These are phyloP conservation scores for Onchidella celtica DNA, from an alignment of 2,888 invertebrate species.

Conservation along the genomic window DNA sequence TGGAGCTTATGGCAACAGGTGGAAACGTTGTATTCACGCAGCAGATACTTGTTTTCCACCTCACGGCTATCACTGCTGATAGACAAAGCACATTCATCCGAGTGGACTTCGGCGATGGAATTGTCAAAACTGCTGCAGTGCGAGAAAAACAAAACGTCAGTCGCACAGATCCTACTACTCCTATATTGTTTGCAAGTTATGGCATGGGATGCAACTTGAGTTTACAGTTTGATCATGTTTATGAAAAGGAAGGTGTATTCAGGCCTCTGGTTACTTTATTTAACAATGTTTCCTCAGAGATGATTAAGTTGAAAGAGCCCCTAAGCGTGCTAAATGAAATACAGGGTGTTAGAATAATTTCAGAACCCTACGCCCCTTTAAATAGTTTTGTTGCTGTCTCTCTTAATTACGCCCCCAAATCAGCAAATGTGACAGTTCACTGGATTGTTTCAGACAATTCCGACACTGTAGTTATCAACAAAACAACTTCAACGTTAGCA, in stretches of 20 bases:
- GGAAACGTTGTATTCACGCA: constrained; percentile 36
- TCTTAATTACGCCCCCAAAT: constrained; percentile 49
- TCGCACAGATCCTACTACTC: neutral
- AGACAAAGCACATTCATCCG: constrained; percentile 61
- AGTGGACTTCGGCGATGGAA: constrained; percentile 66
- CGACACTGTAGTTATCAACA: constrained; percentile 46
- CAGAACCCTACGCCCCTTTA: constrained; percentile 36
- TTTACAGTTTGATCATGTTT: constrained; percentile 64
- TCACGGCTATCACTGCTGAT: constrained; percentile 64
- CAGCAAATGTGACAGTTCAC: constrained; percentile 51
- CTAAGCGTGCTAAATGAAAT: constrained; percentile 56
- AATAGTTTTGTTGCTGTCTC: constrained; percentile 44
- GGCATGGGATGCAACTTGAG: constrained; percentile 66
- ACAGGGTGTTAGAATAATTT: constrained; percentile 49
- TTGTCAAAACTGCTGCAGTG: constrained; percentile 57
- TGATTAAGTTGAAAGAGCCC: constrained; percentile 4
- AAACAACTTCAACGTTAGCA: constrained; percentile 39
- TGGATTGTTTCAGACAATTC: constrained; percentile 56
- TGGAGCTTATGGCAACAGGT: neutral
- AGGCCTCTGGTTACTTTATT: constrained; percentile 55
- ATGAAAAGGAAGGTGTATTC: constrained; percentile 60
- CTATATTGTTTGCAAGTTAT: constrained; percentile 63
- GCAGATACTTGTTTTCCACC: constrained; percentile 58
- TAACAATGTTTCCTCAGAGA: constrained; percentile 52
- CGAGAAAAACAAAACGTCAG: constrained; percentile 53